Base-by-base conservation (phyloP, 2,888 invertebrate genomes). In the Timema cristinae region DNA sequence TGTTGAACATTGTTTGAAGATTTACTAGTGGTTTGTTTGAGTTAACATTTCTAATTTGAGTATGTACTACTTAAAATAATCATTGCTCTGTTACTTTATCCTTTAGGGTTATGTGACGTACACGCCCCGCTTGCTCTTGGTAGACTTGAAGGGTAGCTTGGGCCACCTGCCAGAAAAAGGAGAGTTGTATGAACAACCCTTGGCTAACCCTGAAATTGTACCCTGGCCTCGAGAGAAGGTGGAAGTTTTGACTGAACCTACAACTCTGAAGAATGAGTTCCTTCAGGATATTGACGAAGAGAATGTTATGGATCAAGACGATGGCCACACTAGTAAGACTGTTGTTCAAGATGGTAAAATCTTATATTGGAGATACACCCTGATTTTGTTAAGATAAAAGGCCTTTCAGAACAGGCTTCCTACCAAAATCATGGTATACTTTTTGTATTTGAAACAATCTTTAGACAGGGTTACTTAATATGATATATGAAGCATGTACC, bases 41-140 rank as follows among this genome's bases (percentile, higher is more conserved):
- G 11, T 49, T 48, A 48, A 7, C 32, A n/a, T 50, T 48, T 48
- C 0, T n/a, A 67, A 6, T n/a, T n/a, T 13, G 50, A 49, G 50
- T 59, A 69, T n/a, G n/a, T n/a, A n/a, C n/a, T 32, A 32, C 32
- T 32, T 32, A 4, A n/a, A 32, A 32, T 32, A 32, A 32, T 32
- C 32, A 32, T 32, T 32, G 32, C 32, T 32, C 32, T 32, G 32
- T 32, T 32, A 32, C 32, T 32, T 32, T 32, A 1, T 32, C 32
- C 32, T 32, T 32, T 32, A 89, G 85, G 87, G 88, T 66, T 88
- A 92, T 81, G 85, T 88, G 5, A 95, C 95, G 0, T 97, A 89
- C 79, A 95, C 96, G 0, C 97, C 97, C 0, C 87, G 97, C 72
- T 82, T 95, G 68, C 82, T 97, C 15, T 79, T 92, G 32, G 90